Conservation (phyloP, 2,888 invertebrate genomes). For the Sinodicranocentrus sp. region DNA sequence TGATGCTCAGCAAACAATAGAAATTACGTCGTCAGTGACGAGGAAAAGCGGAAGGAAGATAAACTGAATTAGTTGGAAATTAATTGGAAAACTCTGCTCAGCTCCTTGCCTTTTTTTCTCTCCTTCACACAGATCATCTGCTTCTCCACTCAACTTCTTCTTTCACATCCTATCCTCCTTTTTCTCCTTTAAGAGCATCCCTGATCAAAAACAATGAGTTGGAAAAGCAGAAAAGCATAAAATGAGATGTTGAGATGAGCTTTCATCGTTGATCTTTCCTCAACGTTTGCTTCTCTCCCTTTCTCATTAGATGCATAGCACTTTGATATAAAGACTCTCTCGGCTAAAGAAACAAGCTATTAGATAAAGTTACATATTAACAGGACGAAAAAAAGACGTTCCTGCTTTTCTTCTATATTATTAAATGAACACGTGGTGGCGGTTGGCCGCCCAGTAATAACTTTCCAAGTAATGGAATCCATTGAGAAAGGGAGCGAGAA, state of each 20-base stretch:
- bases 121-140: neutral
- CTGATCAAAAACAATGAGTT: constrained; percentile 67
- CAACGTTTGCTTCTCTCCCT: constrained; percentile 32
- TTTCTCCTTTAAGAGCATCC: neutral
- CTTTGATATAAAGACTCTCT: neutral
- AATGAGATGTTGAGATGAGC: constrained; percentile 67
- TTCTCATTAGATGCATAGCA: constrained; percentile 6
- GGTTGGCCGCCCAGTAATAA: constrained; percentile 60
- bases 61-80: constrained; percentile 70
- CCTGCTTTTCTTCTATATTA: constrained; percentile 38
- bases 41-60: constrained; percentile 67
- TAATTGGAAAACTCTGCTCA: constrained; percentile 68
- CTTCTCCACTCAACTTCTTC: constrained; percentile 20
- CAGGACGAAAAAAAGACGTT: constrained; percentile 1
- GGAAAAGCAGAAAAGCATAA: constrained; percentile 65
- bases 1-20: constrained; percentile 67
- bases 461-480: constrained; percentile 51
- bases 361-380: constrained; percentile 47
- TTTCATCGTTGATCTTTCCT: constrained; percentile 63
- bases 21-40: constrained; percentile 58
- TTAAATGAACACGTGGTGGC: constrained; percentile 64
- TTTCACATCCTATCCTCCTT: constrained; percentile 14
- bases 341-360: too few relatives aligned
- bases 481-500: constrained; percentile 33
- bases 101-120: constrained; percentile 22